These are phyloP conservation scores for Terrapene triunguis DNA, from an alignment of 2,113 vertebrate species.

Conservation along the genomic window DNA sequence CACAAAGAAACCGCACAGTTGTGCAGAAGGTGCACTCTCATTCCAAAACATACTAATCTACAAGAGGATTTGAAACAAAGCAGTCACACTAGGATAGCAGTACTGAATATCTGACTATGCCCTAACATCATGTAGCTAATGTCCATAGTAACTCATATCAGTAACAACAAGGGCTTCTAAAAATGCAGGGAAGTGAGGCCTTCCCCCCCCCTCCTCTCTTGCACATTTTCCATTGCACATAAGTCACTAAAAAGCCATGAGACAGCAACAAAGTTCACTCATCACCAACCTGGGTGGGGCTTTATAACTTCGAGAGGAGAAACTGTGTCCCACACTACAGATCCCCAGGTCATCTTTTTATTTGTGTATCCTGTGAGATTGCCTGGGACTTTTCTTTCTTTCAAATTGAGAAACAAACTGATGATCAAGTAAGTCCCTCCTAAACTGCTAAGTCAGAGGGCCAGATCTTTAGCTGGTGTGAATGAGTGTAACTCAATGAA, in stretches of 20 bases:
- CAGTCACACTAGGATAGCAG: neutral
- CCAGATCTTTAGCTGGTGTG: neutral
- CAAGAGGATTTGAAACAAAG: neutral
- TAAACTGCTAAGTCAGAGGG: neutral
- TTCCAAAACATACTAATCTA: neutral
- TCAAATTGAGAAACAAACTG: fast-evolving
- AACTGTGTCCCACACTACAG: neutral
- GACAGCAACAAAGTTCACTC: neutral
- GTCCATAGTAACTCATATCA: neutral
- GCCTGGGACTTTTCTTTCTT: neutral
- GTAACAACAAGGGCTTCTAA: neutral
- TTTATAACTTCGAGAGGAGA: neutral
- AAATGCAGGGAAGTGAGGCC: neutral
- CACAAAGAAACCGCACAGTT: too few relatives aligned
- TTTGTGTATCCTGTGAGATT: neutral
- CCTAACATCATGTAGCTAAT: neutral
- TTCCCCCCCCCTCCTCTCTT: neutral
- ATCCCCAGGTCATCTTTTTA: neutral
- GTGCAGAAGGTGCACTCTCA: too few relatives aligned
- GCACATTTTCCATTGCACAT: neutral
- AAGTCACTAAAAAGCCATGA: neutral
- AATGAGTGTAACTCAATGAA: neutral
- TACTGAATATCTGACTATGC: neutral
- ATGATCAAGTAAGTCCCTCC: neutral
- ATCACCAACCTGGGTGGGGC: neutral